Conservation (phyloP, 2,113 vertebrate species). For the Fulmarus glacialis region DNA sequence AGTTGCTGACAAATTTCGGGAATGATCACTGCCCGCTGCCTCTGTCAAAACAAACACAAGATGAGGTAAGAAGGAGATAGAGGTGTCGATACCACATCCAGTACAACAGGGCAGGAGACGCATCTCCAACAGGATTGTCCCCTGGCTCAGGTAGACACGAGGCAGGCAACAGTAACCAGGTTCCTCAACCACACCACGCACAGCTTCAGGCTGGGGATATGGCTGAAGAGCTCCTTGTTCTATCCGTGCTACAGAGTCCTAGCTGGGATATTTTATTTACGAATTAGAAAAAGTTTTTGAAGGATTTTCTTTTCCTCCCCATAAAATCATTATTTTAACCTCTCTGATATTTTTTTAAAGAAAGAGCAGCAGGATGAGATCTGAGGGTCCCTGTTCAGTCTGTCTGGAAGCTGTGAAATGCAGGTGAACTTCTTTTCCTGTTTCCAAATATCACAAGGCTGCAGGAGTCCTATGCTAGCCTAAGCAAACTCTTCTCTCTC, state of each 20-base stretch:
- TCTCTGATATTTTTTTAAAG: neutral
- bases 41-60: slow-evolving; percentile 53
- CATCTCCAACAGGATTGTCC: neutral
- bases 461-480: neutral
- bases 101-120: neutral
- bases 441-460: neutral
- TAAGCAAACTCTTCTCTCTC: neutral
- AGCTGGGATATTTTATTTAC: neutral
- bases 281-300: neutral
- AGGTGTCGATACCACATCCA: neutral
- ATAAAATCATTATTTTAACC: neutral
- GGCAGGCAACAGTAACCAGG: neutral
- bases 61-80: neutral
- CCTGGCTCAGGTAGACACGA: neutral
- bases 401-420: neutral
- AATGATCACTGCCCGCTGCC: neutral
- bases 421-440: neutral
- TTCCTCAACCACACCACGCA: neutral
- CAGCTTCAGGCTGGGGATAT: neutral
- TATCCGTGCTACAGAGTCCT: neutral
- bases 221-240: neutral
- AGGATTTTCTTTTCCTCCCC: neutral
- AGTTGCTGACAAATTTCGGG: neutral
- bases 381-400: neutral
- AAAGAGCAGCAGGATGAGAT: neutral